phyloP scores from a whole-genome alignment of 2,888 invertebrate genomes.

The Tetranychus truncatus region DNA sequence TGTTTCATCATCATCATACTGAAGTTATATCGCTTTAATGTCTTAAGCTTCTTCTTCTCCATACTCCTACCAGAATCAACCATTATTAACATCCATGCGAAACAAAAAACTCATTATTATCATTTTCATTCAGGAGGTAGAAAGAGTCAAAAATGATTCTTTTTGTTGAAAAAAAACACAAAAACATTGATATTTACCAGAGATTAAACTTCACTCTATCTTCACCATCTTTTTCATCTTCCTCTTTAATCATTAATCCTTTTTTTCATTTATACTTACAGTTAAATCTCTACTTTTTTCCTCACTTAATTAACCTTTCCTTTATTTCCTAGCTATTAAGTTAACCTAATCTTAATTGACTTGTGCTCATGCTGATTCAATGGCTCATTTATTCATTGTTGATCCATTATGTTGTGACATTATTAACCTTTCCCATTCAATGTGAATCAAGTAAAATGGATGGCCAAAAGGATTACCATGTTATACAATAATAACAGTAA shows the following conservation, averaged over 20 bases:
- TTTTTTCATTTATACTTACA: not conserved
- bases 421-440: not conserved
- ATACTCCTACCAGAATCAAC: not conserved
- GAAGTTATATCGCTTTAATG: not conserved
- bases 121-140: not conserved
- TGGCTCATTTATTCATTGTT: not conserved
- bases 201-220: not conserved
- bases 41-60: not conserved
- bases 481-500: not conserved
- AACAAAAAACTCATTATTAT: not conserved
- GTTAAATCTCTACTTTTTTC: not conserved
- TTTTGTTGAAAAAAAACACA: not conserved
- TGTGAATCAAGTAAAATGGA: not conserved
- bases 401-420: not conserved
- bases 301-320: not conserved
- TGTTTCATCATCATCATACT: not conserved
- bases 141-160: too few relatives aligned
- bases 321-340: not conserved
- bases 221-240: not conserved
- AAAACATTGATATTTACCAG: not conserved
- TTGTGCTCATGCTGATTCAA: not conserved
- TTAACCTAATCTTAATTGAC: not conserved
- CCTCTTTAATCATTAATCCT: not conserved
- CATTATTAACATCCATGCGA: not conserved
- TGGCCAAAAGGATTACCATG: not conserved